Evolutionary conservation across 2,888 invertebrate species (phyloP).

Genomic region (Drosophila pseudotakahashii): DNA sequence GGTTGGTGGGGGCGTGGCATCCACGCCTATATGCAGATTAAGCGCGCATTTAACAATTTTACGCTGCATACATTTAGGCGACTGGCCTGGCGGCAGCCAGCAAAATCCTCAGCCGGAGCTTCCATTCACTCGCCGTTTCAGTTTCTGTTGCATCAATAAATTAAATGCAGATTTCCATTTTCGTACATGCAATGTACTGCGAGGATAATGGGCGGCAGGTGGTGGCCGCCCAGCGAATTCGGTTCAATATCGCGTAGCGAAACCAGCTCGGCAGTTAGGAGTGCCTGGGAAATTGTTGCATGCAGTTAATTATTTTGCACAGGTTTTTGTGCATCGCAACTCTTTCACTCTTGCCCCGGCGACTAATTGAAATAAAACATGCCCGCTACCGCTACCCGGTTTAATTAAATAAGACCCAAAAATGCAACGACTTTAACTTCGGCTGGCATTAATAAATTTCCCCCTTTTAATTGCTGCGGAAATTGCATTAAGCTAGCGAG

Average conservation of each 20-base stretch:
- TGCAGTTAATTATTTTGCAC: conserved; percentile 78
- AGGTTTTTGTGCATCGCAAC: conserved; percentile 59
- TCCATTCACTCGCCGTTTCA: conserved; percentile 18
- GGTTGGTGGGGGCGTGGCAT: conserved; percentile 19
- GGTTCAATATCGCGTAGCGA: conserved; percentile 43
- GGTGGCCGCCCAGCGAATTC: conserved; percentile 13
- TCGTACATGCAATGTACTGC: conserved; percentile 38
- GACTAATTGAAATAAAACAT: conserved; percentile 78
- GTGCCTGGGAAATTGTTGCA: conserved; percentile 75
- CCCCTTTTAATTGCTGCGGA: conserved; percentile 30
- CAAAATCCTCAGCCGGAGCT: conserved; percentile 33
- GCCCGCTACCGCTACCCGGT: conserved; percentile 26
- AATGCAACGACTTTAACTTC: conserved; percentile 27
- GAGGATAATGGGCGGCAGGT: too few relatives aligned
- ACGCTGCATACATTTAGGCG: conserved; percentile 77
- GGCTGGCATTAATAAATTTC: conserved; percentile 32
- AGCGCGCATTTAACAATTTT: conserved; percentile 77
- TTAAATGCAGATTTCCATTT: conserved; percentile 79
- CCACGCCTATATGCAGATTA: conserved; percentile 70
- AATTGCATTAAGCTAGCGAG: conserved; percentile 34
- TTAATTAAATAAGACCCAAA: conserved; percentile 69
- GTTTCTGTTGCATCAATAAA: conserved; percentile 71
- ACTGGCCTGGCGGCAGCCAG: conserved; percentile 11
- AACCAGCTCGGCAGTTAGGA: conserved; percentile 53
- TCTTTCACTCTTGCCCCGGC: conserved; percentile 34